A percentile compares a stretch with the other conserved stretches of the same genome.
Evolutionary conservation across 2,113 vertebrate genomes (phyloP).

Genomic region (Protomyctophum bolini): DNA sequence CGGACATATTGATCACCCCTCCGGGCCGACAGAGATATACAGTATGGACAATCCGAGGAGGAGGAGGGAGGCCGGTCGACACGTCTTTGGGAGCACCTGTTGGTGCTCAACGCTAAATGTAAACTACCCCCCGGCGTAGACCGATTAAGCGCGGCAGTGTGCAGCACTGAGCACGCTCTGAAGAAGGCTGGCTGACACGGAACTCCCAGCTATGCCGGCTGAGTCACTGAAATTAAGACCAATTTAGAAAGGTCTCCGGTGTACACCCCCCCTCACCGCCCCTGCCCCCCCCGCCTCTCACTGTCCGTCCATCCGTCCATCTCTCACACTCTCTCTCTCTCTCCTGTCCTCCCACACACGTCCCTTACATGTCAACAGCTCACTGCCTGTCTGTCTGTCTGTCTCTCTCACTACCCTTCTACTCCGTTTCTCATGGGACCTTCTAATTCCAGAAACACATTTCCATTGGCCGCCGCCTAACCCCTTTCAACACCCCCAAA

Average conservation of each 20-base stretch:
- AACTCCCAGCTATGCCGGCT: constrained; percentile 77
- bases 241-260: constrained; percentile 83
- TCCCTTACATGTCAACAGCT: not conserved
- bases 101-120: constrained; percentile 63
- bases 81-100: constrained; percentile 70
- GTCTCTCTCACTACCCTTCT: not conserved
- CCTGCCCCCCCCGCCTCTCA: constrained; percentile 28
- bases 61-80: not conserved
- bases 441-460: constrained; percentile 23
- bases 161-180: constrained; percentile 23
- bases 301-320: constrained; percentile 6
- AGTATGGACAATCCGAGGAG: constrained; percentile 15
- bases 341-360: constrained; percentile 5
- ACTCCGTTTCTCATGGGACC: constrained; percentile 24
- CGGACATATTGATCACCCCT: not conserved
- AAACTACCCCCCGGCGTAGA: constrained; percentile 53
- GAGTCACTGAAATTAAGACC: constrained; percentile 84
- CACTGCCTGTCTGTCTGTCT: not conserved
- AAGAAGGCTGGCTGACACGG: constrained; percentile 65
- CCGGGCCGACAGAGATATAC: constrained; percentile 45
- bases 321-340: constrained; percentile 17
- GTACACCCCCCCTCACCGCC: constrained; percentile 53
- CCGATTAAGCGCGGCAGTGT: constrained; percentile 32
- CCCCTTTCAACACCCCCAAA: constrained; percentile 7
- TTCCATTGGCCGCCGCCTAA: not conserved